Base-by-base conservation (phyloP, 2,888 invertebrate genomes). In the Odontothrips loti region DNA sequence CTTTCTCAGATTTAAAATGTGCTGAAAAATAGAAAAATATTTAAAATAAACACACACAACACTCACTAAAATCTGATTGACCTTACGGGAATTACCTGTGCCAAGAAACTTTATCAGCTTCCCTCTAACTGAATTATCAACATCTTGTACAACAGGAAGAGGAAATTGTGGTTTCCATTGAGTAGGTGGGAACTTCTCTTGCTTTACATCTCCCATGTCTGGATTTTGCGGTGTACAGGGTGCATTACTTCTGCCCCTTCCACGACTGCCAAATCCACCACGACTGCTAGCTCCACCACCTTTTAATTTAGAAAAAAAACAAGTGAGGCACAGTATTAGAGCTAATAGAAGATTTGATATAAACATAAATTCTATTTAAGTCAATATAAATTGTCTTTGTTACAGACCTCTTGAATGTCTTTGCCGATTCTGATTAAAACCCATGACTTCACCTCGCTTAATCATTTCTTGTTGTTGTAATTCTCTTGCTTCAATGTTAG, bases 401-500 rank as follows among this genome's bases (percentile, higher is more conserved):
- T 23, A 23, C 23, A 27, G 6, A 75, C 68, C 68, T 75, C 68
- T 23, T 27, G 27, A 75, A 75, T 75, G n/a, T 79, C 68, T 47
- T 27, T 15, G n/a, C 15, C 47, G 20, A 68, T 80, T 81, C 9
- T 81, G 29, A 80, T 80, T 88, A 84, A 89, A 89, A 82, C 89
- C 86, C 23, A 75, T 12, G 86, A 92, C 91, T 84, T 89, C 89
- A 80, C 90, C 90, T 83, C 89, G 85, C 34, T 86, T 85, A 20
- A 84, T 83, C 84, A 86, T 87, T 82, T 89, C 89, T 75, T 85
- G 85, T 34, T 83, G 80, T 79, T 86, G 85, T 23, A 86, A 85
- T 80, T 86, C 84, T 83, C 85, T 84, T 51, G 85, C 86, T 27
- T 85, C 86, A 34, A 89, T 85, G 84, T 88, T 89, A 80, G 85